These are phyloP conservation scores for Vespertilio murinus DNA, from an alignment of 2,797 vertebrate species.

Conservation along the genomic window DNA sequence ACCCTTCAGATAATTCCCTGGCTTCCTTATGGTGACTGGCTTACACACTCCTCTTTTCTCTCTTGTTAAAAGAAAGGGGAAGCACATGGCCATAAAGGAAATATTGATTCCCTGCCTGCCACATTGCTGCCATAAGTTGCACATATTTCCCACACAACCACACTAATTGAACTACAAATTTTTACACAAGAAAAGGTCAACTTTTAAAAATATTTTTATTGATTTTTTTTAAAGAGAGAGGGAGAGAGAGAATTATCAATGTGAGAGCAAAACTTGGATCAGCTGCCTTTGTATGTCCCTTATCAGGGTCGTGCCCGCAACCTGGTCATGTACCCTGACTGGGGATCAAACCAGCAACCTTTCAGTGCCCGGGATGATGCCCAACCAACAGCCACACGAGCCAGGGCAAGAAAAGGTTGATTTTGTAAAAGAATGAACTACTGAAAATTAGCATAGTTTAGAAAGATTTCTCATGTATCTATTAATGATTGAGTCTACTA, in stretches of 20 bases:
- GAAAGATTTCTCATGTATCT: constrained; percentile 8
- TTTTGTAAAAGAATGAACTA: constrained; percentile 35
- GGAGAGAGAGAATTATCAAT: neutral
- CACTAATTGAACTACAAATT: neutral
- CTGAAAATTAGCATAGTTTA: constrained; percentile 17
- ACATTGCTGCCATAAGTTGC: neutral
- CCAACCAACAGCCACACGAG: neutral
- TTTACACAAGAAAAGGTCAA: neutral
- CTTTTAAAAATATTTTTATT: neutral
- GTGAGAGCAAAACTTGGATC: neutral
- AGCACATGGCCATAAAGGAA: neutral
- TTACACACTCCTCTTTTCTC: neutral
- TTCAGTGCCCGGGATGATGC: neutral
- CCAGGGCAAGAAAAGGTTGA: neutral
- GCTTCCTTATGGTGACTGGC: neutral
- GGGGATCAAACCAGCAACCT: neutral
- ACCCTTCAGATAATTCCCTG: neutral
- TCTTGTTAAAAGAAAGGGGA: constrained; percentile 38
- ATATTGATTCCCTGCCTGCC: neutral
- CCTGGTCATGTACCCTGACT: neutral
- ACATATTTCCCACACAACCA: neutral
- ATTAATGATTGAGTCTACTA: constrained; percentile 32
- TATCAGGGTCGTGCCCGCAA: neutral
- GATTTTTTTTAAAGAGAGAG: neutral
- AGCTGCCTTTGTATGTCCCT: neutral